Conservation (phyloP, 2,113 vertebrate genomes). For the Morphnarchus princeps region DNA sequence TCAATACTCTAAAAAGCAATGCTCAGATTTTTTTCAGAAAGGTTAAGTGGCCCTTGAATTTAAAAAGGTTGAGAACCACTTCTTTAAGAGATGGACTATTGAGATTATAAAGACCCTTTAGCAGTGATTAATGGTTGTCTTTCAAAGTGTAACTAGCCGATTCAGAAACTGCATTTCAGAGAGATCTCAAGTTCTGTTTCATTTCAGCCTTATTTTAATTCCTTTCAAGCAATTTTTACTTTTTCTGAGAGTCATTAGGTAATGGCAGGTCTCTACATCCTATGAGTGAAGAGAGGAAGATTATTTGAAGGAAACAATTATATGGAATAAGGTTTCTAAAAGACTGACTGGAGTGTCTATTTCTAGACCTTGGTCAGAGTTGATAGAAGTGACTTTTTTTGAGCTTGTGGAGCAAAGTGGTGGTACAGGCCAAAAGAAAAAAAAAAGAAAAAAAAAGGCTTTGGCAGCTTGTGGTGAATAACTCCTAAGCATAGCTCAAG, state of each 20-base stretch:
- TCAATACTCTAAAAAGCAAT: background rate
- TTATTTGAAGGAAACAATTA: background rate
- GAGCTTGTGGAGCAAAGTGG: background rate
- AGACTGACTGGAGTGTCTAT: background rate
- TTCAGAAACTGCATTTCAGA: background rate
- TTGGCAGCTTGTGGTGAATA: background rate
- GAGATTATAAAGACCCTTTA: background rate
- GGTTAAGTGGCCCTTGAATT: background rate
- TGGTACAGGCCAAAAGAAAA: background rate
- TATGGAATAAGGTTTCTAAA: background rate
- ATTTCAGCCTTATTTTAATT: background rate
- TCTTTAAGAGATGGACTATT: background rate
- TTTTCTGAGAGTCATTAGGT: background rate
- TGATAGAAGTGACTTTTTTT: background rate
- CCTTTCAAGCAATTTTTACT: background rate
- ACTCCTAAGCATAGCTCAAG: background rate
- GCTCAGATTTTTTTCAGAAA: background rate
- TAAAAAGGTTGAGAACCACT: background rate
- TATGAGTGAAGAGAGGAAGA: background rate
- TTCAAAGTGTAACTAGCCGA: background rate
- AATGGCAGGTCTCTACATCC: background rate
- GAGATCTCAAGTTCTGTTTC: background rate
- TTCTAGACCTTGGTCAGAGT: background rate
- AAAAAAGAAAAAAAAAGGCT: background rate
- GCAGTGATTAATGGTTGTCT: background rate